Evolutionary conservation across 2,888 invertebrate species (phyloP).

Genomic region (Acanthosepion esculentum): DNA sequence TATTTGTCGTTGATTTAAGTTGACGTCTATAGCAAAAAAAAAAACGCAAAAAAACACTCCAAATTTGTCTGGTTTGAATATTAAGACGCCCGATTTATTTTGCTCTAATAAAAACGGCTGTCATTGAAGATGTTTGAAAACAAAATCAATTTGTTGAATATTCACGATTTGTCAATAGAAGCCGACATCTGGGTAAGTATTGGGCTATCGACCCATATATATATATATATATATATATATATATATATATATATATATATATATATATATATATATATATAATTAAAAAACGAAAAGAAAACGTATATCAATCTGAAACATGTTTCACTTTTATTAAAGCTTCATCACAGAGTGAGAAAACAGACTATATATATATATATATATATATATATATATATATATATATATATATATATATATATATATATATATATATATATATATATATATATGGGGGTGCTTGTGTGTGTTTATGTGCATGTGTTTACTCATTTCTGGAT

Average conservation of each 20-base stretch:
- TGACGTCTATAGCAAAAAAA: not conserved
- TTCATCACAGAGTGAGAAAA: no score
- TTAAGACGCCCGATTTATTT: conserved; percentile 33
- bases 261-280: no score
- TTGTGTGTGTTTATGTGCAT: not conserved
- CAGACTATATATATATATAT: not conserved
- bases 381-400: not conserved
- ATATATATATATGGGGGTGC: not conserved
- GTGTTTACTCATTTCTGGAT: no score
- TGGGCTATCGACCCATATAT: no score
- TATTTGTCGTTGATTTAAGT: not conserved
- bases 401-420: not conserved
- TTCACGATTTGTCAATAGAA: not conserved
- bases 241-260: no score
- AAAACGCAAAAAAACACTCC: not conserved
- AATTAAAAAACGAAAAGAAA: no score
- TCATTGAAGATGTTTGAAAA: not conserved
- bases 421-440: not conserved
- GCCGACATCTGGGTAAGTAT: not conserved
- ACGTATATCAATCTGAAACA: no score
- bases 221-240: not conserved
- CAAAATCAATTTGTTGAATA: conserved; percentile 10
- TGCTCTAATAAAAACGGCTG: not conserved
- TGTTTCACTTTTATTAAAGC: no score
- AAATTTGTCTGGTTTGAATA: not conserved